phyloP scores from a whole-genome alignment of 2,113 vertebrate genomes.

The Daboia siamensis region DNA sequence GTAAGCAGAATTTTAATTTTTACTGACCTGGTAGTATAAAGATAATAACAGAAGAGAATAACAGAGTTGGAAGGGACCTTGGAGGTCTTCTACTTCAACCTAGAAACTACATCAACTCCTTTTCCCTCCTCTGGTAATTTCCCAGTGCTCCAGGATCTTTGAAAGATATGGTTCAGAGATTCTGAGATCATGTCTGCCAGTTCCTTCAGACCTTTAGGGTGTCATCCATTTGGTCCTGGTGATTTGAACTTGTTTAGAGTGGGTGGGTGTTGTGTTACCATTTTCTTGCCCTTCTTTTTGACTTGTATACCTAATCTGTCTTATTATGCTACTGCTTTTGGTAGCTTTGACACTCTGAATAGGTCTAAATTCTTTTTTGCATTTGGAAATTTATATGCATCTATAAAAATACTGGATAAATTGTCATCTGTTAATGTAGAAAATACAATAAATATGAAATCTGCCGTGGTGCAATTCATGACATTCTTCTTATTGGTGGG shows the following conservation, averaged over 20 bases:
- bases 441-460: not conserved
- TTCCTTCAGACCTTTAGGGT: too few species aligned
- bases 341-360: not conserved
- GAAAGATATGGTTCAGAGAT: too few species aligned
- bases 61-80: not conserved
- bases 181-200: too few species aligned
- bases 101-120: not conserved
- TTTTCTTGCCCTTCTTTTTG: too few species aligned
- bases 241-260: too few species aligned
- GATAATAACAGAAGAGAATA: not conserved
- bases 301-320: too few species aligned
- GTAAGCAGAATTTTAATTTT: not conserved
- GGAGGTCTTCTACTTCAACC: not conserved
- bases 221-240: too few species aligned
- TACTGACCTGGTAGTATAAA: not conserved
- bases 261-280: too few species aligned
- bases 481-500: not conserved
- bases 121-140: not conserved
- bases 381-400: not conserved
- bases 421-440: not conserved
- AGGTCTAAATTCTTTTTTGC: not conserved
- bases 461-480: not conserved
- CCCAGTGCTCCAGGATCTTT: too few species aligned
- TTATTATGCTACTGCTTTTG: too few species aligned
- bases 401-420: not conserved